These are phyloP conservation scores for Pandemis corylana DNA, from an alignment of 2,888 invertebrate genomes.

Conservation along the genomic window DNA sequence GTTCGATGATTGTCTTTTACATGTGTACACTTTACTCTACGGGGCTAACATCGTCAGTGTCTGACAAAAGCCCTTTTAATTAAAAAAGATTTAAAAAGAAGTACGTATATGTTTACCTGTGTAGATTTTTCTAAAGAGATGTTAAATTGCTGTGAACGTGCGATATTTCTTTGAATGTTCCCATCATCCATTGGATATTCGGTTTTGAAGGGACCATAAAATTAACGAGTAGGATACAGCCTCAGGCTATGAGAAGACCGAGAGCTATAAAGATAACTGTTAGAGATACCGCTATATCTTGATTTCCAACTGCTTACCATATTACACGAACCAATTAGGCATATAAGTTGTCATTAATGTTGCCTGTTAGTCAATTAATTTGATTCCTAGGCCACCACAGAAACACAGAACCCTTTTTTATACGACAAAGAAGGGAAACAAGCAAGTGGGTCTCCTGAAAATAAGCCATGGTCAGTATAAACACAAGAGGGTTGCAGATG, in stretches of 20 bases:
- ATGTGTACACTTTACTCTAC: no score
- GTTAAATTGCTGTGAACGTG: background rate
- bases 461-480: no score
- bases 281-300: slow-evolving; percentile 5
- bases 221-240: slow-evolving; percentile 5
- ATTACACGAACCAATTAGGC: slow-evolving; percentile 4
- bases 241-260: slow-evolving; percentile 6
- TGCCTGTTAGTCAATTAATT: background rate
- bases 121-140: background rate
- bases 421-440: no score
- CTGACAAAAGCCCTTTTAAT: no score
- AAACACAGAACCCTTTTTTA: background rate
- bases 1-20: no score
- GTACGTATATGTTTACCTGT: no score
- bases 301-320: slow-evolving; percentile 17
- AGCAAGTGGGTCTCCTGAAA: no score
- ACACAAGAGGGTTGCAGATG: no score
- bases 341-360: background rate
- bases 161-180: slow-evolving; percentile 2
- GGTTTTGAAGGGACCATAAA: slow-evolving; percentile 6
- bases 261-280: slow-evolving; percentile 18
- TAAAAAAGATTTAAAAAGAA: no score
- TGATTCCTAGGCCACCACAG: no score
- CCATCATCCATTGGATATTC: slow-evolving; percentile 2
- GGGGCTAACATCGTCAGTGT: no score